Evolutionary conservation across 1,140 invertebrate genomes (phyloP), one percentile per base, ranked within the genome.

Genomic region (Elymnias hypermnestra): DNA sequence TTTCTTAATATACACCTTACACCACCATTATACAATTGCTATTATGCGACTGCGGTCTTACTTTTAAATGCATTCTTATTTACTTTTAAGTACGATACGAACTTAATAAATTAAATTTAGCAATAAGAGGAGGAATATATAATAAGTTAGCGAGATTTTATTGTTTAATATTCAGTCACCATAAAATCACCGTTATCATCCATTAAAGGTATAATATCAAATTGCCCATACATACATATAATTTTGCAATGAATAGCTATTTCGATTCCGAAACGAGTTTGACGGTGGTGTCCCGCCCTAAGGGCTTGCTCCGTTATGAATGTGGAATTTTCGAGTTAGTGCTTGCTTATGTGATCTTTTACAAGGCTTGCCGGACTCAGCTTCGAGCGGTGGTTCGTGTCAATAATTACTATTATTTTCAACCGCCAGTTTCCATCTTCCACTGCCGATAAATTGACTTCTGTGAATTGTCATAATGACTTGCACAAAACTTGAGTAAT

Each of bases 391-490:
- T 54, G 48, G 55, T 76, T 74, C 75, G 73, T 81, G 79, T 77
- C 73, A 82, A 78, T 82, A 83, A 84, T 79, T 72, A 84, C 72
- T 74, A 74, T 71, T 51, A 79, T 78, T 77, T 71, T 58, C 58
- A 43, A 39, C 56, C 39, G 56, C 63, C 56, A 55, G 64, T 72
- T 73, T 66, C 54, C 74, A 72, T 65, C 61, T 71, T 67, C 57
- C 51, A 59, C 55, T 47, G 49, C 15, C 65, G 57, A 68, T 74
- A 66, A 70, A 77, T 79, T 75, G 64, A 73, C 67, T 81, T 81
- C 69, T 75, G 66, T 81, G 71, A 83, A 83, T 63, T 67, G 66
- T 63, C 58, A 63, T 75, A 75, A 79, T 75, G 61, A 72, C 45
- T 63, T 60, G 61, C 69, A 63, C 54, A 62, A 67, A 66, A 52